Conservation (phyloP, 2,113 vertebrate species). For the Phoenicopterus ruber region DNA sequence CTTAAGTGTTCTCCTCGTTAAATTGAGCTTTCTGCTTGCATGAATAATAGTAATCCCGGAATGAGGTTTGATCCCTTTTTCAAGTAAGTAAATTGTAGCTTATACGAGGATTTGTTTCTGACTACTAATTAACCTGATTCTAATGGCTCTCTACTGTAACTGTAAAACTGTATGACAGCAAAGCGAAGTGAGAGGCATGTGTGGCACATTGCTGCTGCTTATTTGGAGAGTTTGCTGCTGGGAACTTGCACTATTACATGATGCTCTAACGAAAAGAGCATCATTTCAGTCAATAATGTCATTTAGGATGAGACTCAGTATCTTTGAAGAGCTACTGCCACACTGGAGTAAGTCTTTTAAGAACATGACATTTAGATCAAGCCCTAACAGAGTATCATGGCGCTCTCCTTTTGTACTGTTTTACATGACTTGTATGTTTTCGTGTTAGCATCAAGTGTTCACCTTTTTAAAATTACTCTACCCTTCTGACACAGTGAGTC, state of each 20-base stretch:
- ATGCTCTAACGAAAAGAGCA: neutral
- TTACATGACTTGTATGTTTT: neutral
- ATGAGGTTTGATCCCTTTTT: neutral
- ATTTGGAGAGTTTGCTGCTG: neutral
- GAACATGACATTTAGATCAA: neutral
- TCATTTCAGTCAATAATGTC: neutral
- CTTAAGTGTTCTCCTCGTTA: neutral
- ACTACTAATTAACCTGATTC: neutral
- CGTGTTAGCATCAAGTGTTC: neutral
- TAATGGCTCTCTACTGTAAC: neutral
- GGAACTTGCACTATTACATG: neutral
- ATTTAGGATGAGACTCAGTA: neutral
- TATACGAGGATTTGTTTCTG: neutral
- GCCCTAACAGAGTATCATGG: neutral
- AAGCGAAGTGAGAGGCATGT: neutral
- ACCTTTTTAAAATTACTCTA: neutral
- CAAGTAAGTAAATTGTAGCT: neutral
- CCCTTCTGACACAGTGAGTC: neutral
- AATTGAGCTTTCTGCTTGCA: neutral
- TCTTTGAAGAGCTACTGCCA: neutral
- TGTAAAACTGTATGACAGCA: neutral
- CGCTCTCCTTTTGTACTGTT: neutral
- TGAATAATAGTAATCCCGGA: neutral
- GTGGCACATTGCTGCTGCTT: neutral
- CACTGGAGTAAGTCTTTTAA: neutral